Evolutionary conservation across 2,888 invertebrate genomes (phyloP).

Genomic region (Ornithoptera alexandrae): DNA sequence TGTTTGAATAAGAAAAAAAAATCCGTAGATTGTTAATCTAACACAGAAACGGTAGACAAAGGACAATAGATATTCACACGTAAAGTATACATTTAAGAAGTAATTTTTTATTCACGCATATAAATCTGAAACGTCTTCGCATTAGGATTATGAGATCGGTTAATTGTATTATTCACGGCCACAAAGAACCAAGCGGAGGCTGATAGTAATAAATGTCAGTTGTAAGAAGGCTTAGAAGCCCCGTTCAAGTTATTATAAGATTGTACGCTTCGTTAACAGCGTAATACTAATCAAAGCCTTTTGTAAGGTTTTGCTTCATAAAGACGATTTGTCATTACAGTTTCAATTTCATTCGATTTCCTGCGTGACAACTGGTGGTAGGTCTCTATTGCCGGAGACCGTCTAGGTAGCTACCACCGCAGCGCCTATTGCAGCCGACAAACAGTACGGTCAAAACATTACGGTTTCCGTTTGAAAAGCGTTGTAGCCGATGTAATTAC

Average conservation of each 20-base stretch:
- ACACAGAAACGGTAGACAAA: not conserved
- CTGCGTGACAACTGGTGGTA: not conserved
- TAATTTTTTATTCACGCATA: not conserved
- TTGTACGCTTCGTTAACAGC: constrained; percentile 15
- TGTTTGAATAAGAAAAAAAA: too few species aligned
- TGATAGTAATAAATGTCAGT: not conserved
- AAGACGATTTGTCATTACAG: not conserved
- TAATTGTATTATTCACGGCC: not conserved
- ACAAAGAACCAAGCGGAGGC: not conserved
- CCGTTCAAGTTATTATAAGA: constrained; percentile 13
- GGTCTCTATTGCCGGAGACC: too few species aligned
- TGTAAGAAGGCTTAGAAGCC: constrained; percentile 14
- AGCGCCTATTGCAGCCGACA: too few species aligned
- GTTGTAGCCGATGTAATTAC: too few species aligned
- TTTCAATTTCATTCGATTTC: not conserved
- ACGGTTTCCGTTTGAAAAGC: too few species aligned
- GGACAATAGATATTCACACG: not conserved
- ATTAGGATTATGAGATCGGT: too few species aligned
- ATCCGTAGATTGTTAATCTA: too few species aligned
- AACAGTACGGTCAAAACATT: too few species aligned
- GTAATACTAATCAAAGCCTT: constrained; percentile 15
- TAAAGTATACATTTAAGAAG: not conserved
- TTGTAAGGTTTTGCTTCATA: not conserved
- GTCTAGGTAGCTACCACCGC: too few species aligned
- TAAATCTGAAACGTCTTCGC: not conserved